Evolutionary conservation across 1,140 invertebrate genomes (phyloP).

Genomic region (Apis laboriosa): DNA sequence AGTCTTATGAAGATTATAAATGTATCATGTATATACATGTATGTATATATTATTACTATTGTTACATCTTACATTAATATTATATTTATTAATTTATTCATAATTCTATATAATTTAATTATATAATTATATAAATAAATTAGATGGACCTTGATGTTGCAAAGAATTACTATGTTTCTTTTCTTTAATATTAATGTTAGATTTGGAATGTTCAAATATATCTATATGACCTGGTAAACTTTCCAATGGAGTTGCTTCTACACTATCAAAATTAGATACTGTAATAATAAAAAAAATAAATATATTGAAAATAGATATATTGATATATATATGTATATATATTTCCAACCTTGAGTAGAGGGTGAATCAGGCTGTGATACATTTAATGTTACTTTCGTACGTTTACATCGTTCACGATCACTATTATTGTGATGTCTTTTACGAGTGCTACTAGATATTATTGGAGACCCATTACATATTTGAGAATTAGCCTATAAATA

Average conservation of each 20-base stretch:
- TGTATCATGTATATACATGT: neutral
- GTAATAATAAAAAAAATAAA: neutral
- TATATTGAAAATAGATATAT: neutral
- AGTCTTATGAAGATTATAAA: neutral
- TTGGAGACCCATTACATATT: slow-evolving; percentile 68
- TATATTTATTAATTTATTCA: neutral
- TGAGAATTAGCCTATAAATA: slow-evolving; percentile 66
- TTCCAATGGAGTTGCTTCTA: slow-evolving; percentile 75
- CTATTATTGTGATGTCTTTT: slow-evolving; percentile 74
- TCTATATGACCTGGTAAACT: slow-evolving; percentile 74
- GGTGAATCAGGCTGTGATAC: slow-evolving; percentile 31
- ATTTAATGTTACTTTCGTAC: slow-evolving; percentile 57
- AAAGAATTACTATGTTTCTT: slow-evolving; percentile 1
- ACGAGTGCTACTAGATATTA: slow-evolving; percentile 68
- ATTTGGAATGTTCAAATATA: slow-evolving; percentile 13
- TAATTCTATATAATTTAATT: neutral
- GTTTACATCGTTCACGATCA: slow-evolving; percentile 70
- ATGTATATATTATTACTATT: neutral
- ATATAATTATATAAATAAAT: neutral
- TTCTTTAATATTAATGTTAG: neutral
- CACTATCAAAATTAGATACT: slow-evolving; percentile 55
- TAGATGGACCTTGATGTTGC: neutral
- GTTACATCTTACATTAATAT: neutral
- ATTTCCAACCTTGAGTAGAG: slow-evolving; percentile 45
- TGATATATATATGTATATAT: neutral